phyloP scores from a whole-genome alignment of 37 sponge, comb jelly and placozoan species.

The Bolinopsis microptera region DNA sequence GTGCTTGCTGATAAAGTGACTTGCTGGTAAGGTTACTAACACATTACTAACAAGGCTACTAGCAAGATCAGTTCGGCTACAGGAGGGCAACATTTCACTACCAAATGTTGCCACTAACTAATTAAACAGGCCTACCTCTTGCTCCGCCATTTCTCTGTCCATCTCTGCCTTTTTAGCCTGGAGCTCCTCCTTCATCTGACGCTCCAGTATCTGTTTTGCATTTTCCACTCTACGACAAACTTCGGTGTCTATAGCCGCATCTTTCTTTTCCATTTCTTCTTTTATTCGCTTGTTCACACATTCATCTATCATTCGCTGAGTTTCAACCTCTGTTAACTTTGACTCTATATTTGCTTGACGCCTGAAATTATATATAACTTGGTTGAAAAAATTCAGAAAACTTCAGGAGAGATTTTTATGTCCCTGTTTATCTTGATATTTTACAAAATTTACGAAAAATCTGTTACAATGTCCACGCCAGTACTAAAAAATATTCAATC shows the following conservation, averaged over 20 bases:
- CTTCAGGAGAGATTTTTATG: too few relatives aligned
- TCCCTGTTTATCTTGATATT: too few relatives aligned
- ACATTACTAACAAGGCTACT: not conserved
- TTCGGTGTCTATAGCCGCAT: slow-evolving; percentile 50
- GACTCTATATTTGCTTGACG: slow-evolving; percentile 63
- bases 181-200: slow-evolving; percentile 48
- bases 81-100: not conserved
- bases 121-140: slow-evolving; percentile 7
- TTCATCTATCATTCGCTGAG: slow-evolving; percentile 45
- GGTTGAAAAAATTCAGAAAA: not conserved
- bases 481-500: too few relatives aligned
- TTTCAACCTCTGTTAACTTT: slow-evolving; percentile 48
- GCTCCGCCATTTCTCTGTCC: slow-evolving; percentile 26
- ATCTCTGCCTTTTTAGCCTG: slow-evolving; percentile 57
- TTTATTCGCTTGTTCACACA: slow-evolving; percentile 62
- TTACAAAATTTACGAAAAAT: too few relatives aligned
- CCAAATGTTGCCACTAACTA: not conserved
- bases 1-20: not conserved
- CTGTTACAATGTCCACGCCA: too few relatives aligned
- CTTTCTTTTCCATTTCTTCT: slow-evolving; percentile 54
- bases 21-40: not conserved
- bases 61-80: not conserved
- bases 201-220: slow-evolving; percentile 37
- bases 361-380: slow-evolving; percentile 36
- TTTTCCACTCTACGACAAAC: slow-evolving; percentile 40